Base-by-base conservation (phyloP, 2,113 vertebrate genomes). In the Hippocampus barbouri region DNA sequence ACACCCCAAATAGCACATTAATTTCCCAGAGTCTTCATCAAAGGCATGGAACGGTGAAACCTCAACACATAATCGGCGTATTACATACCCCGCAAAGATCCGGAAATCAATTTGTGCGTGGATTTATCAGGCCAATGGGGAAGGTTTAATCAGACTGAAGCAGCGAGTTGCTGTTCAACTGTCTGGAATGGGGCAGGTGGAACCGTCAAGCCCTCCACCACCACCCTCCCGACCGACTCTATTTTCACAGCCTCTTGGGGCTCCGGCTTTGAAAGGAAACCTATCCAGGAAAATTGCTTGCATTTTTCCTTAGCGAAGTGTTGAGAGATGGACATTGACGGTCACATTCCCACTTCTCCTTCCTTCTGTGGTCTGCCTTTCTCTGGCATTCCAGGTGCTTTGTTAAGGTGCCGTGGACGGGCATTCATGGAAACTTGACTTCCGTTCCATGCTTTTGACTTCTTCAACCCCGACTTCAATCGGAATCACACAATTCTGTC, bases 281-380 rank as follows among this genome's bases (percentile, higher is more conserved):
- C 85, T 82, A 87, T 86, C 83, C 83, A 83, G 83, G 83, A 85
- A 89, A 89, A 88, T 89, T 81, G 75, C 83, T 89, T 77, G 75
- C 87, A 88, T 86, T 86, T 88, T 83, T 78, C 83, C 74, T 64
- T 77, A 77, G 76, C 40, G 65, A 83, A 81, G 82, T 75, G 82
- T 71, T 89, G 89, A 88, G 85, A 70, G 87, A 88, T 81, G 79
- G 79, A 83, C 89, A 88, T 71, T 85, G 79, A 85, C 82, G 84
- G 86, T 87, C 69, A 49, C 80, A 3, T 23, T n/a, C 11, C 9
- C 64, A 23, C 43, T 18, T 23, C 23, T 2, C 51, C 38, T 27
- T 69, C 76, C 70, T 45, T 38, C 68, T 65, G 40, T 45, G 34
- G 75, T 69, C 72, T 73, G 69, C 63, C 25, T 74, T 72, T 79